Conservation (phyloP, 2,797 vertebrate species). For the Acrossocheilus fasciatus region DNA sequence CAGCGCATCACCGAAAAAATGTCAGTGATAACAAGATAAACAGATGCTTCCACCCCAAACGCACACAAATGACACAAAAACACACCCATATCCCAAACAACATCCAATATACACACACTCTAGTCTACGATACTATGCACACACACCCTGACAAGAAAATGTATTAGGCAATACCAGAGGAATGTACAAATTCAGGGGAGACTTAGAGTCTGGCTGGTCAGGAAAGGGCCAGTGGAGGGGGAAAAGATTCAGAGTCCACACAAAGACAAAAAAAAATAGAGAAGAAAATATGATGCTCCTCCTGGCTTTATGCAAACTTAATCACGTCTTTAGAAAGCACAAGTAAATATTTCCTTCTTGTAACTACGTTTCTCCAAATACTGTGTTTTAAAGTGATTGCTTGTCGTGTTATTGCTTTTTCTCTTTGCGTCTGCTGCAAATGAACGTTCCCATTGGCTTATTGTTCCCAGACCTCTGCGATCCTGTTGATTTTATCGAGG, state of each 20-base stretch:
- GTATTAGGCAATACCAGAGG: constrained; percentile 66
- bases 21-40: constrained; percentile 50
- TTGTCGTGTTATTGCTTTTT: constrained; percentile 23
- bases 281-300: neutral
- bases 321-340: constrained; percentile 24
- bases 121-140: constrained; percentile 7
- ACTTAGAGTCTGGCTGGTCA: constrained; percentile 61
- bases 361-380: neutral
- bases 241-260: constrained; percentile 2
- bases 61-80: constrained; percentile 28
- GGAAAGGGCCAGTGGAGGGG: constrained; percentile 58
- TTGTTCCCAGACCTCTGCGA: constrained; percentile 62
- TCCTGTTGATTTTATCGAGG: constrained; percentile 62
- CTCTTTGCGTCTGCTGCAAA: constrained; percentile 31
- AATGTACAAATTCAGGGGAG: constrained; percentile 60
- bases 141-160: constrained; percentile 44
- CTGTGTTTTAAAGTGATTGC: constrained; percentile 15
- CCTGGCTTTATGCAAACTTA: constrained; percentile 1
- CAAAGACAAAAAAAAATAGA: neutral
- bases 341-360: constrained; percentile 19
- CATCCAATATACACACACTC: constrained; percentile 24
- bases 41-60: constrained; percentile 48
- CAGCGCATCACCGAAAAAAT: constrained; percentile 41
- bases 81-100: constrained; percentile 13
- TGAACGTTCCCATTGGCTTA: constrained; percentile 62